phyloP scores from a whole-genome alignment of 2,797 vertebrate genomes.

The Parauchenoglanis ngamensis region DNA sequence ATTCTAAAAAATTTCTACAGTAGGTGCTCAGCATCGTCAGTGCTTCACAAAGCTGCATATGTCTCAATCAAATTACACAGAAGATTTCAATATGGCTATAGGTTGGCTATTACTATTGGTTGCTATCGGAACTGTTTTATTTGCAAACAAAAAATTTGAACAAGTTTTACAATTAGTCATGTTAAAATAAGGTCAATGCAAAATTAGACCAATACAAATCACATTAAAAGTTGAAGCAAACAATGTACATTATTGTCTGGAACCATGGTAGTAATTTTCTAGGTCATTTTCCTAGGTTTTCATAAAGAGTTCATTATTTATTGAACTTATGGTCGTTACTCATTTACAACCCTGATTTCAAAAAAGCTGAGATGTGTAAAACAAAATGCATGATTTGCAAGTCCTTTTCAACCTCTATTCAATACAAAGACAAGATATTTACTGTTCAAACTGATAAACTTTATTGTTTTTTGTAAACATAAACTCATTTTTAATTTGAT shows the following conservation, averaged over 20 bases:
- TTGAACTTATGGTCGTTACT: not conserved
- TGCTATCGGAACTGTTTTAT: not conserved
- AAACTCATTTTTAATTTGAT: no score
- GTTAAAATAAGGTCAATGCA: not conserved
- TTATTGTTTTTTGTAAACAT: no score
- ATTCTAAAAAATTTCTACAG: not conserved
- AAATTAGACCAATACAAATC: not conserved
- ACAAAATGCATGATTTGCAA: no score
- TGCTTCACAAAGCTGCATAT: not conserved
- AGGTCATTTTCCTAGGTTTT: not conserved
- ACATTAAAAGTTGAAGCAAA: not conserved
- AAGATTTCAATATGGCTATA: not conserved
- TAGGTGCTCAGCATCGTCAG: not conserved
- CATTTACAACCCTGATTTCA: conserved; percentile 57
- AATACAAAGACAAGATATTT: no score
- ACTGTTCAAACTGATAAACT: no score
- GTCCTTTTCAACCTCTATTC: no score
- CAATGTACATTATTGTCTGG: not conserved
- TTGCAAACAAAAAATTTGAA: not conserved
- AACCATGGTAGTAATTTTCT: not conserved
- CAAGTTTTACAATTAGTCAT: not conserved
- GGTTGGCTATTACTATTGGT: not conserved
- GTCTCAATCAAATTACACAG: not conserved
- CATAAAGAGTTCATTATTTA: conserved; percentile 16
- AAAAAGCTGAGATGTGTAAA: conserved; percentile 59